A percentile compares a stretch with the other conserved stretches of the same genome.
Conservation (phyloP, 1,140 invertebrate species). For the Drosophila pallidifrons region DNA sequence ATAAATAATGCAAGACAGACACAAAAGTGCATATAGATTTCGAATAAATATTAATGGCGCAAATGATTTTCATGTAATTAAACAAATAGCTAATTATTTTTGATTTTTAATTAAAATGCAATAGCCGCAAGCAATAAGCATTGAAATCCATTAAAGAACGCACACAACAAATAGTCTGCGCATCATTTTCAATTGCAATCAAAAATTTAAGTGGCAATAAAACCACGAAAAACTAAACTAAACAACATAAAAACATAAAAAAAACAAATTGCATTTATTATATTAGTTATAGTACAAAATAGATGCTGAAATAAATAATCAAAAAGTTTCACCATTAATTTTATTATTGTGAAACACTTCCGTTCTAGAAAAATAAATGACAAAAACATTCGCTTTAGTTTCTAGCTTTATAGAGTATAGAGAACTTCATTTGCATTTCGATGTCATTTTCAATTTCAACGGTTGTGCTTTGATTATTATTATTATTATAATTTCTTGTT, state of each 20-base stretch:
- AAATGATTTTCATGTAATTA: constrained; percentile 64
- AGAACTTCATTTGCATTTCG: constrained; percentile 53
- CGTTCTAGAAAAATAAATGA: neutral
- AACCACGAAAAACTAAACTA: constrained; percentile 30
- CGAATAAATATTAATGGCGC: constrained; percentile 78
- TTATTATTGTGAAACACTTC: constrained; percentile 24
- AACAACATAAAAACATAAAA: neutral
- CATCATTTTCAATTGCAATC: constrained; percentile 16
- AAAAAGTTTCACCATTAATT: constrained; percentile 36
- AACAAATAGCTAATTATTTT: constrained; percentile 72
- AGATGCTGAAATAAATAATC: constrained; percentile 25
- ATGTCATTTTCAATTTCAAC: constrained; percentile 59
- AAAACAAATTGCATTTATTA: neutral
- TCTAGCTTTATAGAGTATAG: neutral
- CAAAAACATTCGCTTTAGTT: neutral
- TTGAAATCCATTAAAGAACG: constrained; percentile 31
- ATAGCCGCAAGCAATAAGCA: constrained; percentile 51
- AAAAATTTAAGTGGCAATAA: constrained; percentile 40
- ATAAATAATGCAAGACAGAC: constrained; percentile 71
- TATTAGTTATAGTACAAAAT: neutral
- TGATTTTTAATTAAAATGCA: constrained; percentile 68
- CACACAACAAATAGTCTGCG: neutral
- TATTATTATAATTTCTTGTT: constrained; percentile 69
- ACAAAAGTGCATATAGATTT: constrained; percentile 31
- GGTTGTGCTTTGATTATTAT: constrained; percentile 42